A percentile compares a stretch with the other conserved stretches of the same genome.
These are phyloP conservation scores for Rhinoraja longicauda DNA, from an alignment of 2,797 vertebrate genomes.

Conservation along the genomic window DNA sequence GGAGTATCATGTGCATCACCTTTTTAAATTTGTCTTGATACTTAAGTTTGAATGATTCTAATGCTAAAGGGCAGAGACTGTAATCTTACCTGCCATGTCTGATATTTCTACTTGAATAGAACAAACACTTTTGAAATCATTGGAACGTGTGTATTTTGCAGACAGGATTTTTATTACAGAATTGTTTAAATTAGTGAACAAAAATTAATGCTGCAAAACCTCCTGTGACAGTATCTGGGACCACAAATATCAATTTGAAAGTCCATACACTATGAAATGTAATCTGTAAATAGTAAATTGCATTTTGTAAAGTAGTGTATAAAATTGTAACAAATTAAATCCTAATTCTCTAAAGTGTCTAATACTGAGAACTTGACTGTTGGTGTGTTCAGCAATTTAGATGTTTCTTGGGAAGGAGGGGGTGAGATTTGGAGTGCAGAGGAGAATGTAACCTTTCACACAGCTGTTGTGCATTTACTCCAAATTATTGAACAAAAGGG, in stretches of 20 bases:
- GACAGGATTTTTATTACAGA: constrained; percentile 34
- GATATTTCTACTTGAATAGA: constrained; percentile 36
- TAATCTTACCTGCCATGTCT: constrained; percentile 28
- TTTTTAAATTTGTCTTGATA: constrained; percentile 38
- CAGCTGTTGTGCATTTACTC: constrained; percentile 67
- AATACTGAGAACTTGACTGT: constrained; percentile 28
- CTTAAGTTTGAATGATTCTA: constrained; percentile 38
- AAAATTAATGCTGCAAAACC: constrained; percentile 34
- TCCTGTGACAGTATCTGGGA: constrained; percentile 35
- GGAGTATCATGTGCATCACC: constrained; percentile 35
- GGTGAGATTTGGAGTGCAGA: background rate
- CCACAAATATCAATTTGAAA: constrained; percentile 38
- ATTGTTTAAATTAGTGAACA: constrained; percentile 37
- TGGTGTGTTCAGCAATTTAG: constrained; percentile 19
- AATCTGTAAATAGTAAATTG: constrained; percentile 39
- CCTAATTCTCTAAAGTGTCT: constrained; percentile 55
- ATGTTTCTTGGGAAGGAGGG: background rate
- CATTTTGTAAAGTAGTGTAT: constrained; percentile 77
- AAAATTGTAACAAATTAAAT: constrained; percentile 70
- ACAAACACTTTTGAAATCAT: constrained; percentile 37
- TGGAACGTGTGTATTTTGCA: constrained; percentile 34
- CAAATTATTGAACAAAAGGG: constrained; percentile 62
- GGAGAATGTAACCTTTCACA: constrained; percentile 53
- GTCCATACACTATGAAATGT: constrained; percentile 39
- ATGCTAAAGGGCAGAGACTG: constrained; percentile 25